Evolutionary conservation across 2,888 invertebrate genomes (phyloP).

Genomic region (Drepanosiphum platanoidis): DNA sequence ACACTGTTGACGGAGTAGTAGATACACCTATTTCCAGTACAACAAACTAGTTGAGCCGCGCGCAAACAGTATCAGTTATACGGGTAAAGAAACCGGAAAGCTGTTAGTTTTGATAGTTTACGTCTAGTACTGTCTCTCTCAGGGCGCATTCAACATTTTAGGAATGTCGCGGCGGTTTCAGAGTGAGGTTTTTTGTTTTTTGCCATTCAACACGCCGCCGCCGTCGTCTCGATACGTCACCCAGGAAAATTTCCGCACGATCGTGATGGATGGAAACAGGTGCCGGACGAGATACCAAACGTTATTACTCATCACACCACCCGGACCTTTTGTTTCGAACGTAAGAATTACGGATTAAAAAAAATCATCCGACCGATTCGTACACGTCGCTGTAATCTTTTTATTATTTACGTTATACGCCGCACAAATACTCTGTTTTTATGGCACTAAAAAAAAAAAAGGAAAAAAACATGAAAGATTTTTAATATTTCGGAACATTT

Average conservation of each 20-base stretch:
- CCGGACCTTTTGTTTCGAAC: background rate
- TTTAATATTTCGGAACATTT: background rate
- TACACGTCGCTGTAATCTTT: background rate
- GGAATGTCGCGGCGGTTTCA: background rate
- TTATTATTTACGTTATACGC: background rate
- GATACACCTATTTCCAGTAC: background rate
- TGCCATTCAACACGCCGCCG: background rate
- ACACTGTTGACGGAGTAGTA: background rate
- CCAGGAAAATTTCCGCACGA: background rate
- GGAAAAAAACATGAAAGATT: no score
- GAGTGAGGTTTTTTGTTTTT: background rate
- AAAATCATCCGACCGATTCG: no score
- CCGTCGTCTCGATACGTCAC: background rate
- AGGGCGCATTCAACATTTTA: background rate
- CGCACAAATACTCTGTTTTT: background rate
- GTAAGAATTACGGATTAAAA: background rate
- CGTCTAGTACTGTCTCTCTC: background rate
- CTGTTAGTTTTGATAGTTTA: constrained; percentile 2
- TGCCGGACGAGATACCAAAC: background rate
- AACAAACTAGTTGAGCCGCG: background rate
- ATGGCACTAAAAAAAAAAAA: background rate
- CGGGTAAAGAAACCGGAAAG: background rate
- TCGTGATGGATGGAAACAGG: background rate
- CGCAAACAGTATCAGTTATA: background rate
- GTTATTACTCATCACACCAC: background rate